A percentile compares a stretch with the other conserved stretches of the same genome.
Evolutionary conservation across 2,797 vertebrate genomes (phyloP).

Genomic region (Holocentrus rufus): DNA sequence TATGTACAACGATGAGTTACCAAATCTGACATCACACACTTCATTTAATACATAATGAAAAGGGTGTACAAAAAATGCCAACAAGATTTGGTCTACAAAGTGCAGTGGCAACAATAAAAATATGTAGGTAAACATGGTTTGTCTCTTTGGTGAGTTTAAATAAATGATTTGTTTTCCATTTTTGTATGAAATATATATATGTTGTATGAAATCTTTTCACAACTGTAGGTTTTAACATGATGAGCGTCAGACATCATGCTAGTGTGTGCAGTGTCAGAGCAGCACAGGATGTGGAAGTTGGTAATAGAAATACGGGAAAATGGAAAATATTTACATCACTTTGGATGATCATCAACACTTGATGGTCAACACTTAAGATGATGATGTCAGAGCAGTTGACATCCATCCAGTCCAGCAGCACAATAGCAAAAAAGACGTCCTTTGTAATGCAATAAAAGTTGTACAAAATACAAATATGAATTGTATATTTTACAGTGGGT

Average conservation of each 20-base stretch:
- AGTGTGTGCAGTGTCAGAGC: background rate
- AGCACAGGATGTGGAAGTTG: slow-evolving; percentile 12
- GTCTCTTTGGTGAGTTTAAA: slow-evolving; percentile 73
- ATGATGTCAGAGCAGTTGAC: too few species aligned
- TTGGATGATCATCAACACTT: slow-evolving; percentile 15
- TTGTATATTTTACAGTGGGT: slow-evolving; percentile 34
- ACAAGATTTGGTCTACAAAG: slow-evolving; percentile 45
- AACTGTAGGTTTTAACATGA: slow-evolving; percentile 9
- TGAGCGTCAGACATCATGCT: slow-evolving; percentile 6
- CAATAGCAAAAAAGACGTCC: background rate
- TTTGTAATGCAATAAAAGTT: background rate
- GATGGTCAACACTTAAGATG: background rate
- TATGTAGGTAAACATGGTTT: slow-evolving; percentile 55
- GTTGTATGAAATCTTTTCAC: slow-evolving; percentile 30
- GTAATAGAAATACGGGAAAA: slow-evolving; percentile 10
- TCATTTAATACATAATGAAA: slow-evolving; percentile 44
- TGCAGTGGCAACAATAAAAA: slow-evolving; percentile 48
- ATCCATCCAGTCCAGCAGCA: slow-evolving; percentile 34
- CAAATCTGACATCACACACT: slow-evolving; percentile 51
- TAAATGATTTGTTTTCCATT: slow-evolving; percentile 17
- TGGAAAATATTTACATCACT: slow-evolving; percentile 52
- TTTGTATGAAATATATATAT: slow-evolving; percentile 22
- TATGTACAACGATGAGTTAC: slow-evolving; percentile 44
- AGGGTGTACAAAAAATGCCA: slow-evolving; percentile 49
- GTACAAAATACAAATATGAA: slow-evolving; percentile 24